A percentile compares a stretch with the other conserved stretches of the same genome.
phyloP scores from a whole-genome alignment of 1,140 invertebrate species.

The Megathymus violae region DNA sequence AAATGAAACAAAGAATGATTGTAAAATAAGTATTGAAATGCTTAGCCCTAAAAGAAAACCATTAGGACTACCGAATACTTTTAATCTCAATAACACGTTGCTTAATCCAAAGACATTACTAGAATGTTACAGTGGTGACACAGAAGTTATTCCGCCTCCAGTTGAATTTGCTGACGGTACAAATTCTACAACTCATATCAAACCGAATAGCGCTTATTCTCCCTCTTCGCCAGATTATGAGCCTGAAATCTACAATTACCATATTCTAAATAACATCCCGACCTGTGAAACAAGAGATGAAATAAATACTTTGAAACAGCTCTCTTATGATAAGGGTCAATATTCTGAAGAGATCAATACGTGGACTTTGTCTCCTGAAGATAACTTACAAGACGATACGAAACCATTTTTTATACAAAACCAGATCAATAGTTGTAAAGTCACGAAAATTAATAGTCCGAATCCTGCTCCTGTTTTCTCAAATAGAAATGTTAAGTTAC shows the following conservation, averaged over 20 bases:
- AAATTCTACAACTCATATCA: slow-evolving; percentile 12
- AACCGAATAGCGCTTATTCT: slow-evolving; percentile 1
- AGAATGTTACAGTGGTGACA: slow-evolving; percentile 40
- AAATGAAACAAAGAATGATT: background rate
- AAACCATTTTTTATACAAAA: background rate
- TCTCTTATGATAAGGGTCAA: slow-evolving; percentile 16
- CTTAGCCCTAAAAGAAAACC: background rate
- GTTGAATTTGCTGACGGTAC: slow-evolving; percentile 55
- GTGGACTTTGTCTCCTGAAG: slow-evolving; percentile 46
- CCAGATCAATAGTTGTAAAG: background rate
- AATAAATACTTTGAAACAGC: background rate
- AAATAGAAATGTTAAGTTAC: slow-evolving; percentile 41
- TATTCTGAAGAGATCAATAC: slow-evolving; percentile 54
- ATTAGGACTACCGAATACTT: slow-evolving; percentile 26
- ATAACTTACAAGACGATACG: slow-evolving; percentile 10
- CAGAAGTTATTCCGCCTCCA: slow-evolving; percentile 57
- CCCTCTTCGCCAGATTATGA: slow-evolving; percentile 8
- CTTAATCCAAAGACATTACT: slow-evolving; percentile 69
- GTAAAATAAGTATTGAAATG: slow-evolving; percentile 11
- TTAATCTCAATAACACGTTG: slow-evolving; percentile 55
- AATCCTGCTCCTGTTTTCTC: background rate
- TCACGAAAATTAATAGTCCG: slow-evolving; percentile 19
- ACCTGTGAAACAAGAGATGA: background rate
- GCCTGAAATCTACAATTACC: slow-evolving; percentile 6
- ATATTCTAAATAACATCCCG: slow-evolving; percentile 18